Conservation (phyloP, 2,888 invertebrate genomes). For the Drosophila eohydei region DNA sequence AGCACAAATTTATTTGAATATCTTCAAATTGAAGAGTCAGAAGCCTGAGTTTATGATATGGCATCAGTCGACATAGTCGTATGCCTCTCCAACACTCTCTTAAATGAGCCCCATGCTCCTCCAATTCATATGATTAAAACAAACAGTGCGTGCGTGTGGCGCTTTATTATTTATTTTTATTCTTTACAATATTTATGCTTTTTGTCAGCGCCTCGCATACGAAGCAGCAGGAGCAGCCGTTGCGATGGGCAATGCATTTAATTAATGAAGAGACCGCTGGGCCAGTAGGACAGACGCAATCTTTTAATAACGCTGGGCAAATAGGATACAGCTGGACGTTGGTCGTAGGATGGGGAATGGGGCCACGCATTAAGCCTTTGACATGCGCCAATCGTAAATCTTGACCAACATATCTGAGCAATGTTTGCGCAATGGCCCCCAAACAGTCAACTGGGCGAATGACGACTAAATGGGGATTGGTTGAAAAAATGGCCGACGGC, state of each 20-base stretch:
- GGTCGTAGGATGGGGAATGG: background rate
- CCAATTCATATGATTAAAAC: slow-evolving; percentile 65
- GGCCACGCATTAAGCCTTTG: slow-evolving; percentile 76
- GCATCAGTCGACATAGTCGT: slow-evolving; percentile 7
- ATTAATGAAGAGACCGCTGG: slow-evolving; percentile 73
- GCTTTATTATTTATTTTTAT: slow-evolving; percentile 73
- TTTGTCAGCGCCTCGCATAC: slow-evolving; percentile 71
- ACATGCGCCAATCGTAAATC: slow-evolving; percentile 83
- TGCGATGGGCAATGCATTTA: slow-evolving; percentile 65
- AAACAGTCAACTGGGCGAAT: slow-evolving; percentile 9
- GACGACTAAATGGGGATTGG: slow-evolving; percentile 10
- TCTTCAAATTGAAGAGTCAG: slow-evolving; percentile 40
- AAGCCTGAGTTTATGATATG: slow-evolving; percentile 43
- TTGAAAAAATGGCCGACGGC: slow-evolving; percentile 56
- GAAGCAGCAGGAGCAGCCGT: slow-evolving; percentile 39
- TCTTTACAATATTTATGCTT: slow-evolving; percentile 75
- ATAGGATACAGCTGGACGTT: slow-evolving; percentile 46
- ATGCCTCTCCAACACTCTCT: slow-evolving; percentile 11
- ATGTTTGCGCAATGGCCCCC: slow-evolving; percentile 66
- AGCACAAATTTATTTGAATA: slow-evolving; percentile 46
- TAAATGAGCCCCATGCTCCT: slow-evolving; percentile 58
- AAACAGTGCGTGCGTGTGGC: slow-evolving; percentile 26
- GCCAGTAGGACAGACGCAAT: slow-evolving; percentile 3
- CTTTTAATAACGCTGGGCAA: slow-evolving; percentile 72
- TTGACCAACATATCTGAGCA: slow-evolving; percentile 80